These are phyloP conservation scores for Drosophila nigritarsus DNA, from an alignment of 2,888 invertebrate species.

Conservation along the genomic window DNA sequence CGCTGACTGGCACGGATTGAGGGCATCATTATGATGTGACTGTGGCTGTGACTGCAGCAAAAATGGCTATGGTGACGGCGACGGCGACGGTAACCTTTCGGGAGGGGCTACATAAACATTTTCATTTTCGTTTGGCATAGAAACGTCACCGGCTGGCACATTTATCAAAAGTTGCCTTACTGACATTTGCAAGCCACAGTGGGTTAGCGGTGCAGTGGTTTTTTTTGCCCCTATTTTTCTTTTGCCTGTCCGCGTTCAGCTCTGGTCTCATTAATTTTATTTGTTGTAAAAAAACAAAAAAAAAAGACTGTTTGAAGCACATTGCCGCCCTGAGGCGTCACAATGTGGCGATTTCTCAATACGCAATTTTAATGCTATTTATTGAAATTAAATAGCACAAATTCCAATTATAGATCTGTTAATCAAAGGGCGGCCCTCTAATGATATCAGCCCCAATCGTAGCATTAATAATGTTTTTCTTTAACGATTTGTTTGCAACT, in stretches of 20 bases:
- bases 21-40: constrained; percentile 80
- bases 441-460: constrained; percentile 42
- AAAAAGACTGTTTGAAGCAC: constrained; percentile 24
- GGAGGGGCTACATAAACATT: constrained; percentile 71
- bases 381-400: constrained; percentile 24
- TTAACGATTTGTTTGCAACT: constrained; percentile 48
- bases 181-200: constrained; percentile 75
- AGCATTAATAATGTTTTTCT: constrained; percentile 54
- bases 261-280: constrained; percentile 70
- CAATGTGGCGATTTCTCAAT: constrained; percentile 65
- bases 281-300: constrained; percentile 49
- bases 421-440: constrained; percentile 64
- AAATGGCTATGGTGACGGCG: constrained; percentile 2
- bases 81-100: constrained; percentile 64
- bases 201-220: constrained; percentile 62
- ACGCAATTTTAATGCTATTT: constrained; percentile 57
- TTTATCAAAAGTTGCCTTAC: constrained; percentile 75
- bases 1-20: constrained; percentile 66
- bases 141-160: constrained; percentile 72
- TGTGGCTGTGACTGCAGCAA: constrained; percentile 31
- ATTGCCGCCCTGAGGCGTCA: constrained; percentile 45
- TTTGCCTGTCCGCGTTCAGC: constrained; percentile 45
- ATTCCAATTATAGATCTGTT: constrained; percentile 48
- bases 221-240: neutral
- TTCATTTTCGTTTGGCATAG: constrained; percentile 73